phyloP scores from a whole-genome alignment of 2,888 invertebrate genomes.

The Allophyes oxyacanthae region DNA sequence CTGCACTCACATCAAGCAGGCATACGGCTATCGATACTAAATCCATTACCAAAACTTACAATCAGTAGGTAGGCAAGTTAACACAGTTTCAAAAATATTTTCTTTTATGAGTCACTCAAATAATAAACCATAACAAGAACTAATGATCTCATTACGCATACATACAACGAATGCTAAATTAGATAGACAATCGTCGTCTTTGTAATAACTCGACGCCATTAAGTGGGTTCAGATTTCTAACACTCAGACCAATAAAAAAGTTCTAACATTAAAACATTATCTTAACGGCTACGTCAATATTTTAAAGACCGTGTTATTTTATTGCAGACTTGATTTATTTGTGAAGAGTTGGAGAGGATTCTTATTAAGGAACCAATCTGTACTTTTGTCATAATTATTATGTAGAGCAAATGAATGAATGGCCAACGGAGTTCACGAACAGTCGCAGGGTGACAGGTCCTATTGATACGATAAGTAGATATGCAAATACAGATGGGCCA shows the following conservation, averaged over 20 bases:
- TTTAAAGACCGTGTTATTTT: conserved; percentile 13
- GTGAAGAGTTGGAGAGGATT: not conserved
- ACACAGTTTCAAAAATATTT: conserved; percentile 11
- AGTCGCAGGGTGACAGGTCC: not conserved
- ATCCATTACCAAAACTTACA: conserved; percentile 4
- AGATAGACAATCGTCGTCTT: conserved; percentile 46
- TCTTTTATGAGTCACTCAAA: conserved; percentile 44
- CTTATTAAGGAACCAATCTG: not conserved
- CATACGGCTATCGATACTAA: conserved; percentile 12
- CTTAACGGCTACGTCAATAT: conserved; percentile 28
- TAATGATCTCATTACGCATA: conserved; percentile 56
- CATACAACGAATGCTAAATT: conserved; percentile 50
- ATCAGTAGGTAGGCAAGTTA: not conserved
- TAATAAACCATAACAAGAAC: conserved; percentile 38
- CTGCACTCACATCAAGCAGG: conserved; percentile 18
- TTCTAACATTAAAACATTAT: conserved; percentile 23
- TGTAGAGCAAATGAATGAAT: not conserved
- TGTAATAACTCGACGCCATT: conserved; percentile 42
- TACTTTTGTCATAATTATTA: not conserved
- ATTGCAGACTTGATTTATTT: conserved; percentile 22
- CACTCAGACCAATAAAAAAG: too few relatives aligned
- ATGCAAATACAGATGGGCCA: conserved; percentile 21
- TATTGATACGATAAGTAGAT: conserved; percentile 4
- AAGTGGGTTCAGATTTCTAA: conserved; percentile 26
- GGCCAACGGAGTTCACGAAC: not conserved